Conservation (phyloP, 2,888 invertebrate genomes). For the Deroplatys truncata region DNA sequence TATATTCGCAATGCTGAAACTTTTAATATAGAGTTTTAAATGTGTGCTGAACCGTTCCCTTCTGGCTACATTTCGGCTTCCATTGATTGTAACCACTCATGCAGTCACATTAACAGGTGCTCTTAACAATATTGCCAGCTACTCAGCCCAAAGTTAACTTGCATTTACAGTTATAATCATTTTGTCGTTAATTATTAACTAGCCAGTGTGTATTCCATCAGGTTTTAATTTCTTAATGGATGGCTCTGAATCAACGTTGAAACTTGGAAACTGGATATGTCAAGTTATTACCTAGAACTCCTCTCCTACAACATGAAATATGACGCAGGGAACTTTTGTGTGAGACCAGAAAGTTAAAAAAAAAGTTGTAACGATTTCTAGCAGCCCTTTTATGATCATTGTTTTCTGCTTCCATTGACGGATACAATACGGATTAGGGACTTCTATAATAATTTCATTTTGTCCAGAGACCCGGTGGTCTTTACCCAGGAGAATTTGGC, state of each 20-base stretch:
- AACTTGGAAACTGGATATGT: not conserved
- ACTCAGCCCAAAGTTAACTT: not conserved
- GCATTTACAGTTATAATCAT: not conserved
- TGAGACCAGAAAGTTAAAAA: not conserved
- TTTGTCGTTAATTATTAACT: not conserved
- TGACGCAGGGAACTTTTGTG: not conserved
- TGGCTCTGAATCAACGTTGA: not conserved
- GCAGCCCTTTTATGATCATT: not conserved
- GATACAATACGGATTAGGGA: not conserved
- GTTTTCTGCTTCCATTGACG: not conserved
- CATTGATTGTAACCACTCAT: no score
- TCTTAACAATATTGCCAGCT: no score
- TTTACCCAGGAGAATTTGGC: not conserved
- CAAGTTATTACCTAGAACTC: not conserved
- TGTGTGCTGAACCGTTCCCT: no score
- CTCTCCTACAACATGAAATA: not conserved
- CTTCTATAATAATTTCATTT: not conserved
- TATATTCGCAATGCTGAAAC: no score
- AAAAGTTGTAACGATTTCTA: not conserved
- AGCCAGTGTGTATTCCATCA: not conserved
- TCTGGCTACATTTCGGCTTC: no score
- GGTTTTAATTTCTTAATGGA: not conserved
- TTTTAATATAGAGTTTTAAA: no score
- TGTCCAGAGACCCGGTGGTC: not conserved
- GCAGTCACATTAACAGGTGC: no score